Base-by-base conservation (phyloP, 2,888 invertebrate genomes). In the Falcaria lacertinaria region DNA sequence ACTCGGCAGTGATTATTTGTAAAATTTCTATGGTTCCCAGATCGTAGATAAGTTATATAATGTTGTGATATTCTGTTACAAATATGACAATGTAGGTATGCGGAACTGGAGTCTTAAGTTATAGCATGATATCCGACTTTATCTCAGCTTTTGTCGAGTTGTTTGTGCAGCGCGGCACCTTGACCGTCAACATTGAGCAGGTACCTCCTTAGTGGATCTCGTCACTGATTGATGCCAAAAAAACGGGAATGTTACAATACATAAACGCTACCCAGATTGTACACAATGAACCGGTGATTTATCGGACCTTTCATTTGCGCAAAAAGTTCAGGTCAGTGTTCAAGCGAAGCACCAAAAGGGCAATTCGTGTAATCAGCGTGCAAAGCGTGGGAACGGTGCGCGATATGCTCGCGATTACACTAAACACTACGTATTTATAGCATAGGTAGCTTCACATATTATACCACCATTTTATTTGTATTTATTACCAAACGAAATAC, bases 261-360 rank as follows among this genome's bases (percentile, higher is more conserved):
- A 66, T 72, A 79, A 75, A 75, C 69, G 74, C 71, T 70, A 74
- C 79, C 76, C 77, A 73, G 68, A 78, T 78, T 69, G 66, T 60
- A 68, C 68, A 84, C 83, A 85, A 85, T 80, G 79, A 77, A 75
- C 79, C 78, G 57, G 80, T 83, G 88, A 86, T 88, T 87, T 87
- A 87, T 84, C 84, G 69, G 69, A 62, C 64, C 59, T 77, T 82
- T 80, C 78, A 87, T 87, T 86, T 83, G 76, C 75, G 76, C 79
- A 87, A 86, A 85, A 86, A 82, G 80, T 69, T 66, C 85, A 79
- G 86, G 87, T 87, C 84, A 86, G 83, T 80, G 73, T 79, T 66
- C 73, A 56, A 75, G 69, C 77, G 86, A 86, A 85, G 84, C 82
- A 80, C 83, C 85, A 81, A 86, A 88, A 88, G 82, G 81, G 83